Evolutionary conservation across 2,113 vertebrate species (phyloP).

Genomic region (Sclerurus mexicanus): DNA sequence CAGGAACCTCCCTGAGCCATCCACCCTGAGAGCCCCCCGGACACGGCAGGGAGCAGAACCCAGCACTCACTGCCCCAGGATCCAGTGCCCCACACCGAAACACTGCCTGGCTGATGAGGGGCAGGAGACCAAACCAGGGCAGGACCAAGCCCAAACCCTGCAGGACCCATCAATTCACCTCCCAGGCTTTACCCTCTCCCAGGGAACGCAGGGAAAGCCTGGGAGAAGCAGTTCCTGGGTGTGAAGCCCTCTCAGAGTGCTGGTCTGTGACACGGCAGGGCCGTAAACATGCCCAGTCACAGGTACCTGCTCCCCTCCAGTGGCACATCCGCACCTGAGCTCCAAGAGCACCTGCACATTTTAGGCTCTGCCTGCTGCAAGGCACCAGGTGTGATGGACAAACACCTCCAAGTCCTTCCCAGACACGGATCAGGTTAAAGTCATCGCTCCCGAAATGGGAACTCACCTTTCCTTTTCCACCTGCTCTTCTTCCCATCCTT

Average conservation of each 20-base stretch:
- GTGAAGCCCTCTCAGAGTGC: not conserved
- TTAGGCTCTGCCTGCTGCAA: not conserved
- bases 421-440: accelerated
- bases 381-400: accelerated
- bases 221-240: not conserved
- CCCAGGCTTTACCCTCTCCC: not conserved
- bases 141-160: accelerated
- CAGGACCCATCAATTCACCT: accelerated
- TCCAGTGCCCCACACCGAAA: not conserved
- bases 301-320: not conserved
- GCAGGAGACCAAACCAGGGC: not conserved
- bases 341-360: accelerated
- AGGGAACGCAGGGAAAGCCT: not conserved
- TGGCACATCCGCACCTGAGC: not conserved
- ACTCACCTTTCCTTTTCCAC: slow-evolving; percentile 91
- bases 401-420: not conserved
- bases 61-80: not conserved
- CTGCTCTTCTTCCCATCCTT: slow-evolving; percentile 83
- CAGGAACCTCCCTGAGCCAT: not conserved
- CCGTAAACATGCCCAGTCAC: accelerated
- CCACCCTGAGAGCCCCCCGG: not conserved
- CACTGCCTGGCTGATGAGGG: accelerated
- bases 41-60: not conserved
- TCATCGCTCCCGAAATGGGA: accelerated
- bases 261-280: no score